A percentile compares a stretch with the other conserved stretches of the same genome.
phyloP scores from a whole-genome alignment of 2,113 vertebrate genomes.

The Leiothrix lutea region DNA sequence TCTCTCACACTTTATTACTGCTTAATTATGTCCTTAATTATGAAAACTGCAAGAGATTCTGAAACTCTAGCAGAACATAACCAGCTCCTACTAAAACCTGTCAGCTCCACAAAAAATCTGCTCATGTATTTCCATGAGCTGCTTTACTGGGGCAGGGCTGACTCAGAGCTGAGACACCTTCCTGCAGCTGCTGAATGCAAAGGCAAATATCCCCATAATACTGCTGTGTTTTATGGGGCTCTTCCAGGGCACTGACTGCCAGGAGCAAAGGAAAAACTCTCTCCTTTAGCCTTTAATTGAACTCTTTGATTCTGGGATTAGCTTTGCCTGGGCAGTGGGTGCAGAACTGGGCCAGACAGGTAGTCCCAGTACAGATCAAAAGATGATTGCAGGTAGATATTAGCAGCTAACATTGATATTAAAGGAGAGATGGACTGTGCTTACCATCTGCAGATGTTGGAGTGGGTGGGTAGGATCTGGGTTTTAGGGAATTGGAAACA shows the following conservation, averaged over 20 bases:
- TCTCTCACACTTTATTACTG: background rate
- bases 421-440: background rate
- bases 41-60: background rate
- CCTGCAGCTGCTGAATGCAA: background rate
- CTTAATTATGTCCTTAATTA: background rate
- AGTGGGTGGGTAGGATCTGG: slow-evolving; percentile 9
- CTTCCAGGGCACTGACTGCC: background rate
- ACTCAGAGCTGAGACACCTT: background rate
- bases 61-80: background rate
- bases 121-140: background rate
- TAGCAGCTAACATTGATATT: background rate
- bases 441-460: slow-evolving; percentile 30
- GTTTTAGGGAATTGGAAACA: slow-evolving; percentile 10
- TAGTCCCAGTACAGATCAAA: background rate
- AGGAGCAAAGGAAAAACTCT: background rate
- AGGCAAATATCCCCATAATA: background rate
- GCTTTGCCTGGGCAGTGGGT: background rate
- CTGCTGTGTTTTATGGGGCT: background rate
- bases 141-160: background rate
- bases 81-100: background rate
- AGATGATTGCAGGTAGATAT: background rate
- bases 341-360: background rate
- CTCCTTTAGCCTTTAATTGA: background rate
- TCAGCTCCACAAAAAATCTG: background rate
- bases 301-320: background rate